These are phyloP conservation scores for Scomber colias DNA, from an alignment of 2,113 vertebrate genomes.

Conservation along the genomic window DNA sequence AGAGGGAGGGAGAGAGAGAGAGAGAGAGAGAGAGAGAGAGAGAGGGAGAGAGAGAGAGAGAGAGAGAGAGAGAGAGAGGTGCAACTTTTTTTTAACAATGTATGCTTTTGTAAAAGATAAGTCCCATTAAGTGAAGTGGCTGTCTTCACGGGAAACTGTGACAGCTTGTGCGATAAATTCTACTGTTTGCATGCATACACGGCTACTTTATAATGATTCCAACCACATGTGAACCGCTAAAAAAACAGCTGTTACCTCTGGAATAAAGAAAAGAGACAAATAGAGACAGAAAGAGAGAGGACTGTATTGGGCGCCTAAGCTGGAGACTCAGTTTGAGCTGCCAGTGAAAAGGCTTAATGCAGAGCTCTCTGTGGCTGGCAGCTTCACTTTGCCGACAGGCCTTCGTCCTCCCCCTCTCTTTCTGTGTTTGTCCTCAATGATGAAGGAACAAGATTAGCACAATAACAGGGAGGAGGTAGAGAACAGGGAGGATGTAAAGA, in stretches of 20 bases:
- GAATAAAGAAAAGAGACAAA: constrained; percentile 17
- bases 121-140: constrained; percentile 38
- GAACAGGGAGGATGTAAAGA: constrained; percentile 37
- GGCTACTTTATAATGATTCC: constrained; percentile 41
- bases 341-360: constrained; percentile 71
- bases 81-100: constrained; percentile 37
- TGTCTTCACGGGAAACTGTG: constrained; percentile 27
- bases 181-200: constrained; percentile 3
- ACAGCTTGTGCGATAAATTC: constrained; percentile 52
- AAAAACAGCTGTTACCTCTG: constrained; percentile 43
- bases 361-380: constrained; percentile 60
- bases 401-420: constrained; percentile 56
- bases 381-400: constrained; percentile 63
- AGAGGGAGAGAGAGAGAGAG: too few relatives aligned
- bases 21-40: constrained; percentile 10
- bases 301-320: constrained; percentile 54
- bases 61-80: neutral
- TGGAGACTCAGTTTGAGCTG: constrained; percentile 54
- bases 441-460: constrained; percentile 65
- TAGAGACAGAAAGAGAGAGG: constrained; percentile 20
- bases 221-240: constrained; percentile 39
- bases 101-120: constrained; percentile 16
- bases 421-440: constrained; percentile 50
- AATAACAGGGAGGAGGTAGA: constrained; percentile 30
- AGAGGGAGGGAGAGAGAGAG: constrained; percentile 17